Evolutionary conservation across 2,888 invertebrate species (phyloP).

Genomic region (Sturmia bella): DNA sequence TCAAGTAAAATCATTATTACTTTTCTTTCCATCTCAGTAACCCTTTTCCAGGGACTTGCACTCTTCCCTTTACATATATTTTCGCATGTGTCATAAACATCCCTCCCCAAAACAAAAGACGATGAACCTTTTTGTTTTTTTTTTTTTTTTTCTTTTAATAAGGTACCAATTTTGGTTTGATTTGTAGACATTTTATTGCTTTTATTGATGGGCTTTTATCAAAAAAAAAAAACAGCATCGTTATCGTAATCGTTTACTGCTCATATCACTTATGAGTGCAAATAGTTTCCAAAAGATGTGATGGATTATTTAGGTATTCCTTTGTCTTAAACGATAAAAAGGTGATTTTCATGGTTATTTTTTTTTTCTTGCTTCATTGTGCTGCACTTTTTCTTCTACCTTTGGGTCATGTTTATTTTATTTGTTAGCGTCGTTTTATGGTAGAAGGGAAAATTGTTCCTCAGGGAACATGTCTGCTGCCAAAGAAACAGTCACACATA

Average conservation of each 20-base stretch:
- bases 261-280: conserved; percentile 29
- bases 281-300: conserved; percentile 49
- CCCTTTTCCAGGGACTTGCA: conserved; percentile 57
- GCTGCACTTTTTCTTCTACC: conserved; percentile 36
- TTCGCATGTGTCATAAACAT: conserved; percentile 67
- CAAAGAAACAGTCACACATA: conserved; percentile 15
- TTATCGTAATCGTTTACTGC: conserved; percentile 58
- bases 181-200: conserved; percentile 72
- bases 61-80: conserved; percentile 3
- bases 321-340: conserved; percentile 42
- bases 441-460: conserved; percentile 49
- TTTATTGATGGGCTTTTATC: conserved; percentile 71
- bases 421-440: conserved; percentile 56
- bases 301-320: conserved; percentile 57
- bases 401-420: conserved; percentile 63
- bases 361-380: neutral
- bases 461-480: conserved; percentile 50
- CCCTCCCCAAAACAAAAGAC: conserved; percentile 46
- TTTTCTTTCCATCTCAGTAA: conserved; percentile 17
- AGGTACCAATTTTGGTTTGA: conserved; percentile 66
- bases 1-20: conserved; percentile 40
- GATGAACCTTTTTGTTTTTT: conserved; percentile 42
- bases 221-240: conserved; percentile 60
- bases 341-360: conserved; percentile 57
- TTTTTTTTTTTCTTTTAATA: conserved; percentile 45